phyloP scores from a whole-genome alignment of 2,113 vertebrate genomes.

The Oriolus oriolus region DNA sequence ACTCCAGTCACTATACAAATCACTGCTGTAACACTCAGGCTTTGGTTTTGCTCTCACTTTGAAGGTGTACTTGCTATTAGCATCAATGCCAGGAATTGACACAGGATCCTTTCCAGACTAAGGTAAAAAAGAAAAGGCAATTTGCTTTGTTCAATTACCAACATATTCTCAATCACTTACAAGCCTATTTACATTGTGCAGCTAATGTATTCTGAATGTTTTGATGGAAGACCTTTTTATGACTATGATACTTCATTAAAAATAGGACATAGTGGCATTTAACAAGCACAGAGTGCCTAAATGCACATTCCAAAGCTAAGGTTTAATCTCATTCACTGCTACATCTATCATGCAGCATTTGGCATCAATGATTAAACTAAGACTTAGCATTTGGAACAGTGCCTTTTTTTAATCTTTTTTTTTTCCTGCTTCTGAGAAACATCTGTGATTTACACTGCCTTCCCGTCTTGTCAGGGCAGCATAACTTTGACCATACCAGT shows the following conservation, averaged over 20 bases:
- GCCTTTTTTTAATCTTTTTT: neutral
- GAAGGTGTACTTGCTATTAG: conserved; percentile 1
- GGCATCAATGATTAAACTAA: neutral
- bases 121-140: neutral
- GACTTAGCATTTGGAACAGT: neutral
- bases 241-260: neutral
- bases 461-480: neutral
- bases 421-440: neutral
- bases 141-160: neutral
- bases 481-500: neutral
- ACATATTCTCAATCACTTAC: neutral
- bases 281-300: neutral
- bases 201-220: neutral
- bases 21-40: neutral
- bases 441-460: neutral
- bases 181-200: neutral
- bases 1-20: conserved; percentile 60
- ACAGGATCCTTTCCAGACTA: neutral
- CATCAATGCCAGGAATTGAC: neutral
- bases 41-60: conserved; percentile 41
- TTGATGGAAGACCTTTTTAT: neutral
- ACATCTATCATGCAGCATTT: neutral
- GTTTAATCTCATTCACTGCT: neutral
- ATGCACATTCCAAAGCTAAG: neutral
- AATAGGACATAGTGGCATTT: neutral